Evolutionary conservation across 1,140 invertebrate genomes (phyloP).

Genomic region (Drosophila pachea): DNA sequence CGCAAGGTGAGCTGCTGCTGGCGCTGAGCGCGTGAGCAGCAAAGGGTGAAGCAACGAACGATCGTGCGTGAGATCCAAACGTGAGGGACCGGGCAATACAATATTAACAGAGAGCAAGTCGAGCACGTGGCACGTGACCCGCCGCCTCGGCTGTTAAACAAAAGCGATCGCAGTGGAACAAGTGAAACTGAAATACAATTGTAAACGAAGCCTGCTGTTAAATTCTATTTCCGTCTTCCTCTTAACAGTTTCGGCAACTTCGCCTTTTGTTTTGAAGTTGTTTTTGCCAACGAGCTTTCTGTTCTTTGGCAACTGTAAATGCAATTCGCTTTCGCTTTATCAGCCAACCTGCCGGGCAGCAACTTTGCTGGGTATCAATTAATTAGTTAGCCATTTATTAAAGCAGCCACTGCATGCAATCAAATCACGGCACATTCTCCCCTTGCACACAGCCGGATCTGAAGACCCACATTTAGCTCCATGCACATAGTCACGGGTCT

Average conservation of each 20-base stretch:
- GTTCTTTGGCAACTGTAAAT: slow-evolving; percentile 65
- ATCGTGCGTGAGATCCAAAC: slow-evolving; percentile 32
- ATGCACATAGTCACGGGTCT: not conserved
- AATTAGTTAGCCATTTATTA: slow-evolving; percentile 20
- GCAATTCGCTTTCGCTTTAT: slow-evolving; percentile 45
- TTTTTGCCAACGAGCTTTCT: slow-evolving; percentile 65
- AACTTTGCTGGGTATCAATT: slow-evolving; percentile 40
- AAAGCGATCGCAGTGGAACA: slow-evolving; percentile 19
- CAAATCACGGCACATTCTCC: slow-evolving; percentile 29
- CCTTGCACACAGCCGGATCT: not conserved
- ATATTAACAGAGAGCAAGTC: not conserved
- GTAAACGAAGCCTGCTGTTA: slow-evolving; percentile 11
- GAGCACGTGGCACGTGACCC: slow-evolving; percentile 19
- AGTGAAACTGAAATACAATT: slow-evolving; percentile 18
- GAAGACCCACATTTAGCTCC: slow-evolving; percentile 3
- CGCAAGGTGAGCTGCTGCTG: slow-evolving; percentile 34
- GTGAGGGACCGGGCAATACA: slow-evolving; percentile 8
- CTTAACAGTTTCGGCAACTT: slow-evolving; percentile 22
- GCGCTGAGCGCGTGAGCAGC: slow-evolving; percentile 59
- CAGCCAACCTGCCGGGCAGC: slow-evolving; percentile 25
- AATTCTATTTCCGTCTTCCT: not conserved
- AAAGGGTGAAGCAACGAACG: not conserved
- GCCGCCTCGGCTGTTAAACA: not conserved
- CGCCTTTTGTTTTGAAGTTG: slow-evolving; percentile 5
- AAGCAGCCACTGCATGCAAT: slow-evolving; percentile 31